Base-by-base conservation (phyloP, 2,888 invertebrate species). In the Colostygia pectinataria region DNA sequence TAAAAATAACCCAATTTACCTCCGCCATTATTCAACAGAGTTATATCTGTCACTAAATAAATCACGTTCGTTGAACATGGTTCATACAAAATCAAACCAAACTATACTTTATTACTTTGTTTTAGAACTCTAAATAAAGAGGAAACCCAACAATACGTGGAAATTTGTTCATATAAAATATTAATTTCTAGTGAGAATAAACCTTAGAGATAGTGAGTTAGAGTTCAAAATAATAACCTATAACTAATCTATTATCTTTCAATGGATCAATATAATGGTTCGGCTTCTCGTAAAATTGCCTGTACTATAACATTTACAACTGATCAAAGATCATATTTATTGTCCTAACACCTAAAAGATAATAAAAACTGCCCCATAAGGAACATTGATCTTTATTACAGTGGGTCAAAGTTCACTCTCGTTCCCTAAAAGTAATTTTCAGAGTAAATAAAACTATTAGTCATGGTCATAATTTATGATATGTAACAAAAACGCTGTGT, bases 361-460 rank as follows among this genome's bases (percentile, higher is more conserved):
- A 24, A 3, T 23, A 10, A 1, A 24, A 14, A 1, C 18, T 4
- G 20, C 4, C 5, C 20, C 20, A 6, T 6, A 6, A 6, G 20
- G 4, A 8, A 38, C 8, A 41, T 28, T 37, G 32, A 28, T n/a
- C 10, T 6, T 9, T 53, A 37, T 32, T 6, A 3, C 27, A 6
- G 9, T 5, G 43, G 0, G 7, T 10, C 13, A 46, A 31, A 47
- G 57, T 28, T 20, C 23, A 40, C 1, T 37, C 28, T 34, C 6
- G 31, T 13, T 31, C 10, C 1, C 20, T 9, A 3, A 23, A 23
- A 29, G 39, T 40, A 14, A 14, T 40, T 40, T 34, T 38, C 27
- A 7, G n/a, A 10, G 66, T 61, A 64, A 64, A 64, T 63, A 61
- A 33, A 56, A 36, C 53, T 42, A 65, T 63, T 53, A 63, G 31